A percentile compares a stretch with the other conserved stretches of the same genome.
Conservation (phyloP, 2,888 invertebrate species). For the Dichetophora obliterata region DNA sequence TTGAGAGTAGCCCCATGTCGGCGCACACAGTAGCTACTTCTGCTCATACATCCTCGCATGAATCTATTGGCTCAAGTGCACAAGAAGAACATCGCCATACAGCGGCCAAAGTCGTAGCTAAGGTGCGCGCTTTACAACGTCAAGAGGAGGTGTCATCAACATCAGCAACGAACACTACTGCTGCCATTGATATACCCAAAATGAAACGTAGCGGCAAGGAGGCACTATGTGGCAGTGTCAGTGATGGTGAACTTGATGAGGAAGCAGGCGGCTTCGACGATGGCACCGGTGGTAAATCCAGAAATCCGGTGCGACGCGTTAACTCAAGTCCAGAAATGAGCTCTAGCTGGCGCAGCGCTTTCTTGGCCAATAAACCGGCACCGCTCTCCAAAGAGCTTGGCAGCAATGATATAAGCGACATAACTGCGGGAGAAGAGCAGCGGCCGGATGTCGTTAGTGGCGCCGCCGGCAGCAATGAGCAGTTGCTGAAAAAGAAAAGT, state of each 20-base stretch:
- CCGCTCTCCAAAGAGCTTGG: conserved; percentile 65
- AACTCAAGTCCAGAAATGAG: conserved; percentile 96
- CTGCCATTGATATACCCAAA: conserved; percentile 75
- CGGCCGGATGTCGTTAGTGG: neutral
- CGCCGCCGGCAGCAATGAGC: conserved; percentile 50
- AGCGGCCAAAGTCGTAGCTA: conserved; percentile 54
- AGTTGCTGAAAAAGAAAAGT: conserved; percentile 71
- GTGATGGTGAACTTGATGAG: conserved; percentile 70
- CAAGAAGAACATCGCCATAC: conserved; percentile 46
- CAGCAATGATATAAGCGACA: conserved; percentile 12
- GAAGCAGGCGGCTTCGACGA: conserved; percentile 69
- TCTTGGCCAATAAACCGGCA: conserved; percentile 68
- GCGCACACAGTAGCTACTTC: conserved; percentile 38
- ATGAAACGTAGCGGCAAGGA: conserved; percentile 60
- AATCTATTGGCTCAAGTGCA: conserved; percentile 31
- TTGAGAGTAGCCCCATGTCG: conserved; percentile 39
- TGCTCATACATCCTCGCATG: conserved; percentile 35
- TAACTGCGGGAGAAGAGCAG: conserved; percentile 20
- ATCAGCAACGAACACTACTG: conserved; percentile 72
- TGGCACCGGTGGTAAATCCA: conserved; percentile 70
- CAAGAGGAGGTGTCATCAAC: conserved; percentile 69
- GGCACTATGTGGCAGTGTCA: conserved; percentile 66
- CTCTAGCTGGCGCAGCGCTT: conserved; percentile 84
- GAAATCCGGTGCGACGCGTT: conserved; percentile 88
- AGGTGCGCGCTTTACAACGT: conserved; percentile 64